These are phyloP conservation scores for Diphyllodes magnificus DNA, from an alignment of 2,113 vertebrate genomes.

Conservation along the genomic window DNA sequence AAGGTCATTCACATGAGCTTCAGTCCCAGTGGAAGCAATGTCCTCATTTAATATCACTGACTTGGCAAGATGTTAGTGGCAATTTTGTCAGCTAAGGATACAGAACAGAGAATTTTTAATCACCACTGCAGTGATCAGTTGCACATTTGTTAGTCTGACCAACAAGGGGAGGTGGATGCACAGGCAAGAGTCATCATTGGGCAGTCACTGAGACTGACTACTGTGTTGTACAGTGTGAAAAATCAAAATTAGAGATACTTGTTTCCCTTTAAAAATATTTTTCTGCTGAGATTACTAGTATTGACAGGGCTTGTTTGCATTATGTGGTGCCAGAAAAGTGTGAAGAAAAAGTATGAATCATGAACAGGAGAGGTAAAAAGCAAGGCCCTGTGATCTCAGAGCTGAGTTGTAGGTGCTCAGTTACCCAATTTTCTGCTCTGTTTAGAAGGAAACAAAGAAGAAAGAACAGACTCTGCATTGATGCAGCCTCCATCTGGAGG, in stretches of 20 bases:
- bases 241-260: neutral
- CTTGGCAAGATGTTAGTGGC: neutral
- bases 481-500: neutral
- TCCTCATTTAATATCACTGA: conserved; percentile 28
- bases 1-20: conserved; percentile 7
- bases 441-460: neutral
- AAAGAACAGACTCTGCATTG: neutral
- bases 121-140: neutral
- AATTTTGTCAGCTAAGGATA: neutral
- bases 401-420: neutral
- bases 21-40: neutral
- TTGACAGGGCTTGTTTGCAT: neutral
- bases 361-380: neutral
- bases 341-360: neutral
- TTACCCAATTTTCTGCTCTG: conserved; percentile 21
- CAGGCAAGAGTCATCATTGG: neutral
- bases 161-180: neutral
- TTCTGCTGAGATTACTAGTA: neutral
- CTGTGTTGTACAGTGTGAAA: neutral
- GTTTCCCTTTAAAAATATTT: neutral
- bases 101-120: neutral
- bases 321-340: neutral
- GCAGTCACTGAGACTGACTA: neutral
- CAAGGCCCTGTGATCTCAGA: neutral
- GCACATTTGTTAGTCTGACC: neutral